These are phyloP conservation scores for Coreius guichenoti DNA, from an alignment of 2,797 vertebrate species.

Conservation along the genomic window DNA sequence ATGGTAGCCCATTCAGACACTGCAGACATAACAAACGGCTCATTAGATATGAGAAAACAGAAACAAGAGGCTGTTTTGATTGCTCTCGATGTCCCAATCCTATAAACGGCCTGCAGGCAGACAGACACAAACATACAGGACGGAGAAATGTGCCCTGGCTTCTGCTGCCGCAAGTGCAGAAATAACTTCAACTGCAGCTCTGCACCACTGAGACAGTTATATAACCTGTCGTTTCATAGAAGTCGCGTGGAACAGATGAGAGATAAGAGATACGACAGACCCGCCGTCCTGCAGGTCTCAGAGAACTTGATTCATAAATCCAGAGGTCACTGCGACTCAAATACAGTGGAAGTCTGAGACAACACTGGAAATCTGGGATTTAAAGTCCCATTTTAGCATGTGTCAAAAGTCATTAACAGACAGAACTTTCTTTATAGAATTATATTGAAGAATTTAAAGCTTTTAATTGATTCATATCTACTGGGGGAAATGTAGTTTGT, in stretches of 20 bases:
- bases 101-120: constrained; percentile 5
- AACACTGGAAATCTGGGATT: neutral
- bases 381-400: neutral
- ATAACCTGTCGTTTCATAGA: constrained; percentile 68
- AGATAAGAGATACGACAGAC: neutral
- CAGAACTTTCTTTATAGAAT: neutral
- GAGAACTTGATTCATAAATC: constrained; percentile 20
- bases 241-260: neutral
- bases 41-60: constrained; percentile 21
- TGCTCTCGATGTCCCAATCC: constrained; percentile 9
- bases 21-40: constrained; percentile 39
- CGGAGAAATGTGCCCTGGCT: neutral
- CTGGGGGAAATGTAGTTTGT: neutral
- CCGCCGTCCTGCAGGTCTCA: neutral
- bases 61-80: constrained; percentile 20
- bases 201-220: constrained; percentile 66
- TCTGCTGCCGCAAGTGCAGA: neutral
- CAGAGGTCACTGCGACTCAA: neutral
- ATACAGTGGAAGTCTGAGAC: neutral
- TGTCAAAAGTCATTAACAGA: neutral
- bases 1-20: constrained; percentile 21
- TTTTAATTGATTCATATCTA: neutral
- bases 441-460: neutral
- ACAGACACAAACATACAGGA: constrained; percentile 33
- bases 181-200: constrained; percentile 12